These are phyloP conservation scores for Mastomys natalensis DNA, from an alignment of 2,113 vertebrate genomes.

Conservation along the genomic window DNA sequence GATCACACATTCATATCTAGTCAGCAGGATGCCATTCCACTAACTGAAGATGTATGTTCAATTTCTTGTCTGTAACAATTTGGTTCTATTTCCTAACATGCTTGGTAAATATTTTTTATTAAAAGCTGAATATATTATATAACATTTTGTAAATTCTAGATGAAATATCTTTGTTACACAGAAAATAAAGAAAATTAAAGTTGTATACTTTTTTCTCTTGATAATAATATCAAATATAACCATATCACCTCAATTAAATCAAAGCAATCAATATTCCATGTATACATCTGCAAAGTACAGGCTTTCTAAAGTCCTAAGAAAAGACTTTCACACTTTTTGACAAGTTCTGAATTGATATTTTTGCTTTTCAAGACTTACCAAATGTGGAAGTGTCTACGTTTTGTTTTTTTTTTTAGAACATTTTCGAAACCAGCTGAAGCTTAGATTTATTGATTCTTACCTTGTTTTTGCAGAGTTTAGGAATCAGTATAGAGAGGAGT, in stretches of 20 bases:
- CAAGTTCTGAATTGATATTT: not conserved
- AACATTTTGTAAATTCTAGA: not conserved
- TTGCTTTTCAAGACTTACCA: not conserved
- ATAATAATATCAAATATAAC: not conserved
- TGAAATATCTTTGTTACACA: not conserved
- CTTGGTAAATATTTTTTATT: not conserved
- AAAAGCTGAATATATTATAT: not conserved
- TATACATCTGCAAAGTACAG: not conserved
- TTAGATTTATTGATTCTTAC: not conserved
- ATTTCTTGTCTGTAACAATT: not conserved
- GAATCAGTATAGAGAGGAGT: not conserved
- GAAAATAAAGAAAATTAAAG: not conserved
- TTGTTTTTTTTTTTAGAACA: not conserved
- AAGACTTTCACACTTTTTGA: not conserved
- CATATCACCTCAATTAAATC: not conserved
- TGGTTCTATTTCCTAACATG: not conserved
- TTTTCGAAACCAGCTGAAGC: not conserved
- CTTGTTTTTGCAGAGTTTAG: not conserved
- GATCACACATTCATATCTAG: not conserved
- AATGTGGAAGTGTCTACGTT: not conserved
- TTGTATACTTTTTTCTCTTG: not conserved
- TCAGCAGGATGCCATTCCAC: not conserved
- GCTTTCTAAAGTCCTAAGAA: not conserved
- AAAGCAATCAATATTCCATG: not conserved
- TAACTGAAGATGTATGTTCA: not conserved